Percentiles rank a stretch among this genome's conserved stretches.
These are phyloP conservation scores for Myocastor coypus DNA, from an alignment of 2,113 vertebrate species.

Conservation along the genomic window DNA sequence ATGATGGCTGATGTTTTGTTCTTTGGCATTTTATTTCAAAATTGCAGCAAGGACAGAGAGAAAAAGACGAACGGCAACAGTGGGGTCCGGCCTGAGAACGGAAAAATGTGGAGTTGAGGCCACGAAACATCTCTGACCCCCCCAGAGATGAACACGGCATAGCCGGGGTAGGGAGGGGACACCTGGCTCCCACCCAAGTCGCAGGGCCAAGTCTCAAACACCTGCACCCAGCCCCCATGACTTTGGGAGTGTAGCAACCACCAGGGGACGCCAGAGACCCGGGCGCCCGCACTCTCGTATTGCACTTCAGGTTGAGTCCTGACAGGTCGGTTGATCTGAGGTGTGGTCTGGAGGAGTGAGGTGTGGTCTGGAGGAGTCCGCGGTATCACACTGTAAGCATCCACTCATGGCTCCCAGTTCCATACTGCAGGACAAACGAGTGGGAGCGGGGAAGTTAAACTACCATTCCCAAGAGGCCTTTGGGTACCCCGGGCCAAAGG, in stretches of 20 bases:
- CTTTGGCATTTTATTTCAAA: constrained; percentile 83
- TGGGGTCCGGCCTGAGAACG: constrained; percentile 7
- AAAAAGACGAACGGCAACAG: constrained; percentile 10
- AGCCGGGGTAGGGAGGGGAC: background rate
- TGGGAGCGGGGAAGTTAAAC: fast-evolving
- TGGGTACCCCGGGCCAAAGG: fast-evolving
- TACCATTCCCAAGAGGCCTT: constrained; percentile 39
- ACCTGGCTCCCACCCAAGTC: background rate
- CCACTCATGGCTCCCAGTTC: constrained; percentile 89
- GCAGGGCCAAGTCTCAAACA: background rate
- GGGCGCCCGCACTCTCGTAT: constrained; percentile 52
- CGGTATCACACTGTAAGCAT: constrained; percentile 83
- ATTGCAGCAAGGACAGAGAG: constrained; percentile 46
- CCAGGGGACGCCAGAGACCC: background rate
- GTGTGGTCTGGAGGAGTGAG: background rate
- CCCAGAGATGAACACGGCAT: background rate
- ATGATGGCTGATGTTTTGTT: constrained; percentile 35
- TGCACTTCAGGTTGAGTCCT: constrained; percentile 67
- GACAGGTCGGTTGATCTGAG: background rate
- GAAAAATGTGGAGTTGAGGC: background rate
- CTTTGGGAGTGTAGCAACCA: constrained; percentile 69
- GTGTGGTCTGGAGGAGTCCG: background rate
- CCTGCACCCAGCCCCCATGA: constrained; percentile 9
- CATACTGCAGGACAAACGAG: constrained; percentile 87
- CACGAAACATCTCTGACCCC: background rate